phyloP scores from a whole-genome alignment of 2,113 vertebrate species.

The Pluvianellus socialis region DNA sequence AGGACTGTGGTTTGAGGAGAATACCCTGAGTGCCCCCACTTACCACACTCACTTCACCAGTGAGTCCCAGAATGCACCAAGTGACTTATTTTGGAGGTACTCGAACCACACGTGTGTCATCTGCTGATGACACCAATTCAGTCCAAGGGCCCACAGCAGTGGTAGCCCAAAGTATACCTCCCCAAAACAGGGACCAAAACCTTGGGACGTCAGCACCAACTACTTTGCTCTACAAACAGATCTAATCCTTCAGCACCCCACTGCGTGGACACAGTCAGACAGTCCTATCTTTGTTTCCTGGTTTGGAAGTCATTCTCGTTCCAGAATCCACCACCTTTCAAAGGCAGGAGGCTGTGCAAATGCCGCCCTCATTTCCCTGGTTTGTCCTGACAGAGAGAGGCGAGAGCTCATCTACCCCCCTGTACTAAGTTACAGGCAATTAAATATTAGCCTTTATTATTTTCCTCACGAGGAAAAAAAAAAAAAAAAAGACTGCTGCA shows the following conservation, averaged over 20 bases:
- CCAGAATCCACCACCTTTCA: background rate
- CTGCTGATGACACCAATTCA: background rate
- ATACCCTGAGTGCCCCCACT: background rate
- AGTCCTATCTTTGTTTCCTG: background rate
- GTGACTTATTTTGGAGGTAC: background rate
- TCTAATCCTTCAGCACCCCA: background rate
- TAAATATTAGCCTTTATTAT: background rate
- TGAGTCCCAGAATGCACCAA: background rate
- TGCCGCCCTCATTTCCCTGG: background rate
- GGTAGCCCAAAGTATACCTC: background rate
- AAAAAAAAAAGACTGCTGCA: background rate
- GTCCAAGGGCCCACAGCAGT: background rate
- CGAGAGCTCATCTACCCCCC: background rate
- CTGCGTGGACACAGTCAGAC: background rate
- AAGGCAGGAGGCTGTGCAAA: background rate
- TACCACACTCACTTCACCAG: no score
- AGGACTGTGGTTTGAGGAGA: background rate
- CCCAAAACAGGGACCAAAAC: background rate
- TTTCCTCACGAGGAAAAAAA: background rate
- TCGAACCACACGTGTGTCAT: background rate
- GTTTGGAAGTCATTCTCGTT: background rate
- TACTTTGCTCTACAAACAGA: background rate
- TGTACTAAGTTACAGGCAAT: background rate
- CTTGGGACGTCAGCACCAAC: background rate
- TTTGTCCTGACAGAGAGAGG: background rate